Evolutionary conservation across 2,113 vertebrate species (phyloP).

Genomic region (Sakesphorus luctuosus): DNA sequence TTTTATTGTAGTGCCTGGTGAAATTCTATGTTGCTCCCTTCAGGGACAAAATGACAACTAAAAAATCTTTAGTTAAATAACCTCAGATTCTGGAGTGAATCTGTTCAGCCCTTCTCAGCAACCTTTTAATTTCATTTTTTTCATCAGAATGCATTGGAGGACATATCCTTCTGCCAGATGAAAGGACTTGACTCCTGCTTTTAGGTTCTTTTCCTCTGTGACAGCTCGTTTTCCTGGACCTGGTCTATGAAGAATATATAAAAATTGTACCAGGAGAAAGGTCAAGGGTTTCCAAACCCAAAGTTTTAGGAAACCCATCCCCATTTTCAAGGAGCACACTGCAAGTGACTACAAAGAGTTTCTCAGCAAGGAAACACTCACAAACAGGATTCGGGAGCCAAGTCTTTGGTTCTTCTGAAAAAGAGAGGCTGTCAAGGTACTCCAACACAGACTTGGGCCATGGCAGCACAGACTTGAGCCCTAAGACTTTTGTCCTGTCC

Average conservation of each 20-base stretch:
- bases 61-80: background rate
- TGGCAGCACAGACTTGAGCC: background rate
- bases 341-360: background rate
- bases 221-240: background rate
- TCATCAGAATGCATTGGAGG: background rate
- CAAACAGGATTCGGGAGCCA: background rate
- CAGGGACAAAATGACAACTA: background rate
- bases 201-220: background rate
- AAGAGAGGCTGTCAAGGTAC: background rate
- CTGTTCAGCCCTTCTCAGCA: background rate
- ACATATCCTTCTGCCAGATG: background rate
- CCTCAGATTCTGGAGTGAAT: background rate
- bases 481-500: background rate
- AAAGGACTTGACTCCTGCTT: background rate
- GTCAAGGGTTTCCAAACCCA: background rate
- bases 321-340: background rate
- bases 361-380: background rate
- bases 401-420: background rate
- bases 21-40: background rate
- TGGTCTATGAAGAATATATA: background rate
- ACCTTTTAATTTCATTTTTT: background rate
- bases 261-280: background rate
- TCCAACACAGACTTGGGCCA: background rate
- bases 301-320: background rate
- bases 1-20: background rate